These are phyloP conservation scores for Ceryle rudis DNA, from an alignment of 2,797 vertebrate genomes.

Conservation along the genomic window DNA sequence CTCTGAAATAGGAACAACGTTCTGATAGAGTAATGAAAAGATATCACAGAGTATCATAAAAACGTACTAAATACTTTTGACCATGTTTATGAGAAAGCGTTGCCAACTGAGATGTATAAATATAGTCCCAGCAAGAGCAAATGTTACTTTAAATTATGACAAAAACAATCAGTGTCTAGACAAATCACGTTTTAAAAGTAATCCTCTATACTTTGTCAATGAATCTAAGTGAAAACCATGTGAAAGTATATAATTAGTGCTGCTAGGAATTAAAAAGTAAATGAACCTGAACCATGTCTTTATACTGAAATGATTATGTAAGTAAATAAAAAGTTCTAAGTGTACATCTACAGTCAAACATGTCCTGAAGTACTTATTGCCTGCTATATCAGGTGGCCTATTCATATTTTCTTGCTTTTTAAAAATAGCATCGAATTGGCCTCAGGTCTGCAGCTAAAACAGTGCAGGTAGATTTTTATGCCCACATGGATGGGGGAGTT, in stretches of 20 bases:
- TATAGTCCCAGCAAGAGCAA: not conserved
- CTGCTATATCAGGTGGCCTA: not conserved
- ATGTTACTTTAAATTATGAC: slow-evolving; percentile 29
- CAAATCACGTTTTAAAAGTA: not conserved
- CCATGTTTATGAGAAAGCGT: slow-evolving; percentile 5
- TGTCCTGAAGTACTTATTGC: not conserved
- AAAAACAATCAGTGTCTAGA: not conserved
- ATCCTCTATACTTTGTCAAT: not conserved
- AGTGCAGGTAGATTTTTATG: not conserved
- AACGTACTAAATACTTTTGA: not conserved
- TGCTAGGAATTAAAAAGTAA: not conserved
- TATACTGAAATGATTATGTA: not conserved
- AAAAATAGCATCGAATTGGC: not conserved
- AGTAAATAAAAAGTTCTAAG: slow-evolving; percentile 5
- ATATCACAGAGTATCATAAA: not conserved
- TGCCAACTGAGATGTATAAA: not conserved
- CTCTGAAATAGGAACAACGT: slow-evolving; percentile 81
- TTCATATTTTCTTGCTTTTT: not conserved
- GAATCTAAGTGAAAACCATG: not conserved
- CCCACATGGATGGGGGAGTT: not conserved
- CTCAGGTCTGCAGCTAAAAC: not conserved
- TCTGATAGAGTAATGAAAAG: slow-evolving; percentile 68
- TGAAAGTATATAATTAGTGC: not conserved
- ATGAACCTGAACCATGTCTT: not conserved
- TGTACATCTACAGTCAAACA: not conserved